These are phyloP conservation scores for Aphidoletes aphidimyza DNA, from an alignment of 2,888 invertebrate genomes.

Conservation along the genomic window DNA sequence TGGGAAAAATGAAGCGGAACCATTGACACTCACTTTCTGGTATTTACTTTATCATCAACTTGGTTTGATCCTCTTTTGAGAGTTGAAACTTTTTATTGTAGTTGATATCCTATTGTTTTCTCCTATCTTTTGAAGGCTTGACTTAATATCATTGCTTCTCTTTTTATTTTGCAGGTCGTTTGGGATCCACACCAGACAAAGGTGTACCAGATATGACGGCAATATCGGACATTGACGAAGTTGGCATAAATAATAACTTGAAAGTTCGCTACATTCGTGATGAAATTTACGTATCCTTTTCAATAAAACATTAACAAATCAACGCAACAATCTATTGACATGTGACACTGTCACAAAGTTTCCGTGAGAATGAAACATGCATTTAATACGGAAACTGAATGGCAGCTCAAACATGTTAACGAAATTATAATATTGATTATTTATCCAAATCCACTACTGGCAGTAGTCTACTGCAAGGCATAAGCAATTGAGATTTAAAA, in stretches of 20 bases:
- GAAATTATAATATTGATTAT: no score
- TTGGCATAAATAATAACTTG: constrained; percentile 88
- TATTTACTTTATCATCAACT: no score
- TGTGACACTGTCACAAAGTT: not conserved
- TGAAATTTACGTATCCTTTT: constrained; percentile 92
- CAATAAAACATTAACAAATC: constrained; percentile 55
- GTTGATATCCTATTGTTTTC: not conserved
- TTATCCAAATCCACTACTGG: no score
- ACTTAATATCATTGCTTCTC: not conserved
- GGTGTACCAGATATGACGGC: constrained; percentile 93
- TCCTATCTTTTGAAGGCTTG: not conserved
- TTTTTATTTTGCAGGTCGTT: constrained; percentile 61
- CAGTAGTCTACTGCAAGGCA: no score
- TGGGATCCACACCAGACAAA: constrained; percentile 67
- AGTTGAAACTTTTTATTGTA: no score
- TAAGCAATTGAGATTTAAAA: no score
- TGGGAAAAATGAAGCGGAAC: no score
- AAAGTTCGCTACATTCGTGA: constrained; percentile 83
- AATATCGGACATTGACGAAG: constrained; percentile 89
- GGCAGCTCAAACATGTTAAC: no score
- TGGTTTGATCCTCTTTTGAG: no score
- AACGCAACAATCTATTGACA: not conserved
- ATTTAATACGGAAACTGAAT: no score
- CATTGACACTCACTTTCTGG: no score
- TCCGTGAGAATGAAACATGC: no score